Percentiles rank a stretch among this genome's conserved stretches.
Conservation (phyloP, 2,888 invertebrate genomes). For the Idaea aversata region DNA sequence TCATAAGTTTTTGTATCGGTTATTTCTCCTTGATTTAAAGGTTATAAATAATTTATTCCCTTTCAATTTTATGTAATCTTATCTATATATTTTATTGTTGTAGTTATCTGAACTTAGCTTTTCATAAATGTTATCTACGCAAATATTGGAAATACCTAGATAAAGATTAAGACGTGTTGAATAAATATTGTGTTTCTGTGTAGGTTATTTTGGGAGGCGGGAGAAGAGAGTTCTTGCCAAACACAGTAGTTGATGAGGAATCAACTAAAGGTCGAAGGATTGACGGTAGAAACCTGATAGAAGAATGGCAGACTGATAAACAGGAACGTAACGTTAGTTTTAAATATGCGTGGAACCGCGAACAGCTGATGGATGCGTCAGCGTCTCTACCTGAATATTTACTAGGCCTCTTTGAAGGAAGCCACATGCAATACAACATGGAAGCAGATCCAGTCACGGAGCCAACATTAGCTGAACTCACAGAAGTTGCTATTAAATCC, state of each 20-base stretch:
- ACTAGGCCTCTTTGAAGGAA: slow-evolving; percentile 82
- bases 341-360: slow-evolving; percentile 81
- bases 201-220: slow-evolving; percentile 88
- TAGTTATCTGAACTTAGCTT: slow-evolving; percentile 1
- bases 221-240: slow-evolving; percentile 82
- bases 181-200: not conserved
- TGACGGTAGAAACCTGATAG: slow-evolving; percentile 84
- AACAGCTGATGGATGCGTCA: slow-evolving; percentile 67
- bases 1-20: not conserved
- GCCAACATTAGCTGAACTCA: slow-evolving; percentile 71
- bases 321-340: slow-evolving; percentile 49
- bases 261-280: slow-evolving; percentile 62
- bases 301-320: slow-evolving; percentile 82
- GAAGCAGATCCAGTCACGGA: slow-evolving; percentile 64
- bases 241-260: slow-evolving; percentile 73
- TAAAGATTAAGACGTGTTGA: not conserved
- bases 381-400: slow-evolving; percentile 79
- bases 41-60: no score
- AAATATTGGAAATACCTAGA: not conserved
- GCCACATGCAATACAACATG: slow-evolving; percentile 84
- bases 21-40: no score
- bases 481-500: slow-evolving; percentile 83
- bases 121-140: not conserved
- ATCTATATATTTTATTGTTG: not conserved
- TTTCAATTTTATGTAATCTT: not conserved